Evolutionary conservation across 2,113 vertebrate genomes (phyloP).

Genomic region (Vidua macroura): DNA sequence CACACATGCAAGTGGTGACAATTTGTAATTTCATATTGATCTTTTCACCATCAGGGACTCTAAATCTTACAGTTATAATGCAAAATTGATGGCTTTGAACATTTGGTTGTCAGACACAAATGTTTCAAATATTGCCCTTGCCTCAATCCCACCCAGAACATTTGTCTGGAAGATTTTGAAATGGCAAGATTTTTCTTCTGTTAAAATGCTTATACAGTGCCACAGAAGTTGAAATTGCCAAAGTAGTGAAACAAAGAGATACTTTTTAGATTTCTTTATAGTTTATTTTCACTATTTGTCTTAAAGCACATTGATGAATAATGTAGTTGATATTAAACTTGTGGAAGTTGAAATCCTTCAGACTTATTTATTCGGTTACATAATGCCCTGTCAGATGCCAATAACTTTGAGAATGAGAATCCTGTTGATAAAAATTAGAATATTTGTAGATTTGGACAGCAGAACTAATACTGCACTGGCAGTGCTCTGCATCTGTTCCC

Average conservation of each 20-base stretch:
- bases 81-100: background rate
- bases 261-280: background rate
- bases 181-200: background rate
- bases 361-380: background rate
- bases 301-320: background rate
- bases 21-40: constrained; percentile 22
- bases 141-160: background rate
- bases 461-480: background rate
- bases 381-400: background rate
- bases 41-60: background rate
- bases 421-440: background rate
- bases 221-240: background rate
- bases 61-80: background rate
- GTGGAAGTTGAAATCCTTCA: background rate
- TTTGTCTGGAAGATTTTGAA: background rate
- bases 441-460: background rate
- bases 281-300: background rate
- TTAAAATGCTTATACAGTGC: background rate
- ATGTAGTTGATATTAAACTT: background rate
- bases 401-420: background rate
- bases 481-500: background rate
- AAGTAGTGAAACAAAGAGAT: background rate
- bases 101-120: background rate
- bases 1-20: background rate
- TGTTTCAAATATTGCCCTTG: background rate